phyloP scores from a whole-genome alignment of 1,140 invertebrate species.

The Acromyrmex charruanus region DNA sequence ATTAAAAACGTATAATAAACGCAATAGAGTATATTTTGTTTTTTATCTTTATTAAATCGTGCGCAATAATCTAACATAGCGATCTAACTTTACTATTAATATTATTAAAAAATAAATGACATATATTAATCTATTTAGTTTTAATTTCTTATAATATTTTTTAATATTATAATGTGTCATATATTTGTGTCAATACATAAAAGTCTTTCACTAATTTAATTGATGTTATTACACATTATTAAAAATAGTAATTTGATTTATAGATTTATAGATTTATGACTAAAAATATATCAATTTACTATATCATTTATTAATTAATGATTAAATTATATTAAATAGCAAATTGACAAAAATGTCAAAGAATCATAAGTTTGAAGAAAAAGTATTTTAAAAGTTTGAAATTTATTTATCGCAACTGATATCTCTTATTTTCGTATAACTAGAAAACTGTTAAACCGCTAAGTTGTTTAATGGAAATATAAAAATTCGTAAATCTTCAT shows the following conservation, averaged over 20 bases:
- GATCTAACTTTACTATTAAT: not conserved
- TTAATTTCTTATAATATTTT: slow-evolving; percentile 8
- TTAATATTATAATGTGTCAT: not conserved
- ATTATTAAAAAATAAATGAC: not conserved
- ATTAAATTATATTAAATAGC: not conserved
- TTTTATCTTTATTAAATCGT: not conserved
- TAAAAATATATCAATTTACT: not conserved
- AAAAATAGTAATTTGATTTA: not conserved
- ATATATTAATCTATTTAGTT: not conserved
- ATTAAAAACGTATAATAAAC: slow-evolving; percentile 1
- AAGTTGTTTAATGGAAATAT: not conserved
- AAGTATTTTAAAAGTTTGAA: not conserved
- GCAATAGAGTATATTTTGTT: not conserved
- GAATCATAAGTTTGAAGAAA: not conserved
- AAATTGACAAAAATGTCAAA: not conserved
- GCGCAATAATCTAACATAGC: not conserved
- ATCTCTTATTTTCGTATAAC: not conserved
- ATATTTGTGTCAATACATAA: not conserved
- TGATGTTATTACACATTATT: not conserved
- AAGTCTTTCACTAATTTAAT: not conserved
- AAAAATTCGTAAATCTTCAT: slow-evolving; percentile 48
- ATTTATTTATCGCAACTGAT: not conserved
- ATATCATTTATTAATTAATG: not conserved
- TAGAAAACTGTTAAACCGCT: not conserved
- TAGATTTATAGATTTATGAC: not conserved